Evolutionary conservation across 37 sponge, comb jelly and placozoan species (phyloP).

Genomic region (Aplysina aerophoba): DNA sequence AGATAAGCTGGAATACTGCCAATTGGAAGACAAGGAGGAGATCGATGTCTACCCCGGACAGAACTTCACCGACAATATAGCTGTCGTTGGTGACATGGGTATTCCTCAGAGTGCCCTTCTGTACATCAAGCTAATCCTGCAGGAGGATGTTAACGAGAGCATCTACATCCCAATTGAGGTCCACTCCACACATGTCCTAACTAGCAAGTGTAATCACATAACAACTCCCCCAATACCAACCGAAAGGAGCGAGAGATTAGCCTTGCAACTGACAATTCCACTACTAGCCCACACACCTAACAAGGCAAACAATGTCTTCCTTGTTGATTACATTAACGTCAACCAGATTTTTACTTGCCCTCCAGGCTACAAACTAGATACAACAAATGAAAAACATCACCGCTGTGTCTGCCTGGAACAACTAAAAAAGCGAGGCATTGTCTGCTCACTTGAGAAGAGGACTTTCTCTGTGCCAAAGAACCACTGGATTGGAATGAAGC

Average conservation of each 20-base stretch:
- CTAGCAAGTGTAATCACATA: not conserved
- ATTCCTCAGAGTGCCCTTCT: not conserved
- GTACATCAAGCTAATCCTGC: not conserved
- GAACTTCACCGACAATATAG: not conserved
- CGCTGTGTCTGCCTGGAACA: not conserved
- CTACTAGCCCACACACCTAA: too few species aligned
- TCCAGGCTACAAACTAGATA: too few species aligned
- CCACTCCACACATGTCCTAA: not conserved
- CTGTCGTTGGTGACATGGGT: not conserved
- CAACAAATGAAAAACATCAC: too few species aligned
- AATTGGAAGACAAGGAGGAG: not conserved
- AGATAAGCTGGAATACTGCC: not conserved
- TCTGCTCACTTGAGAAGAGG: not conserved
- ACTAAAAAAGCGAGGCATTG: not conserved
- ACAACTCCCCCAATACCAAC: constrained; percentile 1
- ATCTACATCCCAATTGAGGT: not conserved
- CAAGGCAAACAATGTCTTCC: too few species aligned
- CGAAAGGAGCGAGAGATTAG: too few species aligned
- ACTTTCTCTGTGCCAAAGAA: not conserved
- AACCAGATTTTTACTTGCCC: too few species aligned
- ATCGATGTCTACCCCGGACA: not conserved
- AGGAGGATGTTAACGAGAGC: not conserved
- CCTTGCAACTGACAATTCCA: too few species aligned
- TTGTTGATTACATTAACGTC: too few species aligned
- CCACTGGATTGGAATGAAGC: constrained; percentile 19